Evolutionary conservation across 2,797 vertebrate species (phyloP).

Genomic region (Percopsis omiscomaycus): DNA sequence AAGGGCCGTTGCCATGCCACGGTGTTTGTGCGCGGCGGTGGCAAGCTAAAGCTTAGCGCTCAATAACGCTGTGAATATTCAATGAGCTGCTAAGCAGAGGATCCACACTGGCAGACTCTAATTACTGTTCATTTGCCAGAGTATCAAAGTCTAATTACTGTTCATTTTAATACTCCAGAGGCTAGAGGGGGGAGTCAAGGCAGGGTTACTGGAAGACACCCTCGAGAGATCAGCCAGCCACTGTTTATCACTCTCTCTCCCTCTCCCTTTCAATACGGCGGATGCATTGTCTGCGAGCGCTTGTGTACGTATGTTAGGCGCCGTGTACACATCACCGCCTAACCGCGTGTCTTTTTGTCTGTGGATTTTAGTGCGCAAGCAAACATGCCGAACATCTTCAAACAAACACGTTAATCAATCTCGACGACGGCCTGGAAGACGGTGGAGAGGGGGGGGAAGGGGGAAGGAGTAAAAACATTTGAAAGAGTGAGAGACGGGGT

Average conservation of each 20-base stretch:
- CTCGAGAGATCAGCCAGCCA: slow-evolving; percentile 91
- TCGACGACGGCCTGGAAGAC: slow-evolving; percentile 79
- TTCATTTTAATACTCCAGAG: slow-evolving; percentile 97
- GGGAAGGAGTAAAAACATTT: slow-evolving; percentile 33
- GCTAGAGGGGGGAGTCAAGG: slow-evolving; percentile 90
- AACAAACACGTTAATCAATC: slow-evolving; percentile 95
- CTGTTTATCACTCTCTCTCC: slow-evolving; percentile 85
- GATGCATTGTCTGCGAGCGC: slow-evolving; percentile 82
- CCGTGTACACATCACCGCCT: slow-evolving; percentile 13
- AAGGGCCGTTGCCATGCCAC: slow-evolving; percentile 79
- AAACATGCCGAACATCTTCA: slow-evolving; percentile 90
- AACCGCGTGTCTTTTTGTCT: background rate
- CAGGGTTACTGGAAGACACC: slow-evolving; percentile 90
- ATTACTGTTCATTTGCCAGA: slow-evolving; percentile 99
- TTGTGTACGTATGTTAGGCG: slow-evolving; percentile 18
- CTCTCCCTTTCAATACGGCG: slow-evolving; percentile 83
- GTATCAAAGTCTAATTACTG: slow-evolving; percentile 99
- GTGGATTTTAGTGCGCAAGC: slow-evolving; percentile 78
- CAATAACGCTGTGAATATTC: slow-evolving; percentile 99
- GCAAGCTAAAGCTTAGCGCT: slow-evolving; percentile 93
- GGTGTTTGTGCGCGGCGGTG: slow-evolving; percentile 83
- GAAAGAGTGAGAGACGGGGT: slow-evolving; percentile 65
- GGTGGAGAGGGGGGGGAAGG: slow-evolving; percentile 3
- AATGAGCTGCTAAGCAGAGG: slow-evolving; percentile 92
- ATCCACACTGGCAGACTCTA: slow-evolving; percentile 94